A percentile compares a stretch with the other conserved stretches of the same genome.
Evolutionary conservation across 1,140 invertebrate species (phyloP).

Genomic region (Micrasema minimum): DNA sequence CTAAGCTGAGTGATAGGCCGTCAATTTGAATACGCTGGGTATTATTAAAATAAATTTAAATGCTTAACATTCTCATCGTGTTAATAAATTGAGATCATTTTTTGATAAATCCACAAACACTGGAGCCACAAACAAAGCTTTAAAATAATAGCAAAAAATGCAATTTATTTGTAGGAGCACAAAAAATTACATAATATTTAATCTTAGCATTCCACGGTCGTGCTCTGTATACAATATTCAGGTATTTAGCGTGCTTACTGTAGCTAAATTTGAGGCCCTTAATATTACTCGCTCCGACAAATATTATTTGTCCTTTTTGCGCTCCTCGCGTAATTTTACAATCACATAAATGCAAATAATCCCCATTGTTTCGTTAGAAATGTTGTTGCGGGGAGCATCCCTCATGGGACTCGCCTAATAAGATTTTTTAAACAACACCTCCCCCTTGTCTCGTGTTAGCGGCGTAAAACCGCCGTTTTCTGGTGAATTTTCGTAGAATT

Average conservation of each 20-base stretch:
- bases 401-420: conserved; percentile 27
- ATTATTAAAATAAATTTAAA: no score
- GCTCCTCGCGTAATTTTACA: conserved; percentile 26
- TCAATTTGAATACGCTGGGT: no score
- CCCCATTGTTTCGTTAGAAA: conserved; percentile 23
- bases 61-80: no score
- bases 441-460: neutral
- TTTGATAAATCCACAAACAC: no score
- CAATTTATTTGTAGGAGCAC: no score
- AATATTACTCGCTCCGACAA: neutral
- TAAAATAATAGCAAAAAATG: no score
- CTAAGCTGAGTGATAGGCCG: no score
- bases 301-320: neutral
- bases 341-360: conserved; percentile 36
- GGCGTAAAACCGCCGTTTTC: neutral
- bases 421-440: conserved; percentile 34
- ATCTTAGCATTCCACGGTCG: no score
- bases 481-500: neutral
- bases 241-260: neutral
- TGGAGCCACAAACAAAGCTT: no score
- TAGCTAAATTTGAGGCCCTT: neutral
- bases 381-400: conserved; percentile 20
- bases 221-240: no score
- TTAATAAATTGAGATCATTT: no score
- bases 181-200: no score